phyloP scores from a whole-genome alignment of 2,797 vertebrate species.

The Strix occidentalis region DNA sequence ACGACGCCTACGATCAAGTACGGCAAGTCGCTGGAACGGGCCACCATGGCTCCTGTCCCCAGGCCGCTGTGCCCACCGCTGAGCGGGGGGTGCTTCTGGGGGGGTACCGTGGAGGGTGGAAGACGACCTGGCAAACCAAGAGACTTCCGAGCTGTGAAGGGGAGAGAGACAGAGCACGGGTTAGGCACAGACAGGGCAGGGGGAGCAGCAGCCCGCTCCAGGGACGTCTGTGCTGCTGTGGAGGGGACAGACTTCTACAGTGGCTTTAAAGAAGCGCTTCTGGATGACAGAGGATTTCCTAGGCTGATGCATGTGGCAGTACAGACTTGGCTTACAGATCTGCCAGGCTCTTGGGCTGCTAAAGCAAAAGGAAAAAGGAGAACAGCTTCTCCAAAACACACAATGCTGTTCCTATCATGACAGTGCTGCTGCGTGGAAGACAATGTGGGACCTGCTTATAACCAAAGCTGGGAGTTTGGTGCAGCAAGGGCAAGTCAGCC shows the following conservation, averaged over 20 bases:
- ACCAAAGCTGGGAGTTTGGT: background rate
- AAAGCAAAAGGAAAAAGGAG: background rate
- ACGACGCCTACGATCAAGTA: slow-evolving; percentile 94
- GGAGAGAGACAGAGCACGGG: accelerated
- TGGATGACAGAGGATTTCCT: background rate
- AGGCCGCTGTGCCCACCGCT: slow-evolving; percentile 70
- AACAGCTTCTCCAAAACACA: background rate
- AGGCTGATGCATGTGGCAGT: background rate
- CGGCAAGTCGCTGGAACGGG: slow-evolving; percentile 89
- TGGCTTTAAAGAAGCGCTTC: background rate
- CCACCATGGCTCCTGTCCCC: slow-evolving; percentile 80
- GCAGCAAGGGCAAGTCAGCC: background rate
- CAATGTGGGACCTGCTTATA: background rate
- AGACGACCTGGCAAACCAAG: slow-evolving; percentile 74
- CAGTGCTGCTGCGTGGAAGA: background rate
- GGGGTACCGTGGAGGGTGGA: slow-evolving; percentile 74
- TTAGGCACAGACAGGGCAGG: background rate
- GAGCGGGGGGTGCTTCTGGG: slow-evolving; percentile 65
- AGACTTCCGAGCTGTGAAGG: slow-evolving; percentile 78
- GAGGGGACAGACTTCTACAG: background rate
- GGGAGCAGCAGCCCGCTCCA: background rate
- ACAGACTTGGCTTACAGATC: background rate
- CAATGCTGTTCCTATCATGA: background rate
- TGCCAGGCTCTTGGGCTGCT: background rate
- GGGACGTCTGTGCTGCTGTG: background rate